Evolutionary conservation across 2,113 vertebrate genomes (phyloP).

Genomic region (Aspiorhynchus laticeps): DNA sequence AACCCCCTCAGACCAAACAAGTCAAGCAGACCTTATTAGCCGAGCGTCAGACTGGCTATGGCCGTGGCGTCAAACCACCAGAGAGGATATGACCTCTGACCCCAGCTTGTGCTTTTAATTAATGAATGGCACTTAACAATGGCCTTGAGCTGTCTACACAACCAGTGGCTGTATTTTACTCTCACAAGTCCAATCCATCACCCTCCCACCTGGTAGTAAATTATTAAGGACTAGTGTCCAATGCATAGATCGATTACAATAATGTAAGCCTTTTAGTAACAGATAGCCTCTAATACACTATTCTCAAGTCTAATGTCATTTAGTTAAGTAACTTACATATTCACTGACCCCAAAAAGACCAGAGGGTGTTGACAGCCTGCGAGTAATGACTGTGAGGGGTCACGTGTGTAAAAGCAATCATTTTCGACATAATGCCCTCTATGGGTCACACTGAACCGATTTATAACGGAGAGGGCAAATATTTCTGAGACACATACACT

Average conservation of each 20-base stretch:
- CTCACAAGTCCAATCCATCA: constrained; percentile 11
- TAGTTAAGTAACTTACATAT: background rate
- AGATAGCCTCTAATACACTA: background rate
- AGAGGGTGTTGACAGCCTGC: constrained; percentile 19
- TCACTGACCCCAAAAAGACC: background rate
- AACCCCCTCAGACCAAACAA: constrained; percentile 24
- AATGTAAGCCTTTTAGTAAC: constrained; percentile 3
- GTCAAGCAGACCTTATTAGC: constrained; percentile 38
- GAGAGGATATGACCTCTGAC: constrained; percentile 51
- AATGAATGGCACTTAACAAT: constrained; percentile 52
- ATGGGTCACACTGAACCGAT: background rate
- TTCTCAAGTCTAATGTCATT: background rate
- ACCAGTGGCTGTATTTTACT: constrained; percentile 36
- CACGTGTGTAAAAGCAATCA: background rate
- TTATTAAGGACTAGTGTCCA: constrained; percentile 1
- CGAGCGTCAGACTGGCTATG: constrained; percentile 52
- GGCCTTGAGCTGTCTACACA: constrained; percentile 47
- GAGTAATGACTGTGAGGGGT: background rate
- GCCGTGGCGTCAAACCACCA: constrained; percentile 49
- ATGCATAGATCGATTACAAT: background rate
- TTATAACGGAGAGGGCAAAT: constrained; percentile 29
- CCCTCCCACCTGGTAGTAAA: background rate
- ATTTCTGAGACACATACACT: constrained; percentile 27
- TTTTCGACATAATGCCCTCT: background rate
- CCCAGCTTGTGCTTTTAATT: constrained; percentile 56